Conservation (phyloP, 2,888 invertebrate species). For the Tachina lurida region DNA sequence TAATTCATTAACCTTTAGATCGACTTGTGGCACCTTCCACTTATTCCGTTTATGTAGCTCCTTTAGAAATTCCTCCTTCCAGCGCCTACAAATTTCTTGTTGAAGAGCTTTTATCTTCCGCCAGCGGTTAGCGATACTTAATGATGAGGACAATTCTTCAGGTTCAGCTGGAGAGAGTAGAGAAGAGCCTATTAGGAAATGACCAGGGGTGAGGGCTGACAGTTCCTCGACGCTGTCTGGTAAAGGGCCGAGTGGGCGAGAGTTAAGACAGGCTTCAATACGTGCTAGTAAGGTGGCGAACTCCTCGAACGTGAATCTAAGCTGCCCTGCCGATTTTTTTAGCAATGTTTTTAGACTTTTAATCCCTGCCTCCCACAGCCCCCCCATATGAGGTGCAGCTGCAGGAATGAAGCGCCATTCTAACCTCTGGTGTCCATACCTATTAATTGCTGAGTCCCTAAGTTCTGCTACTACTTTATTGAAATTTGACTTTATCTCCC, state of each 20-base stretch:
- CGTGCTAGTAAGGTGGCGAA: neutral
- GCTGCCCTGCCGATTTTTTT: neutral
- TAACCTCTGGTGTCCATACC: neutral
- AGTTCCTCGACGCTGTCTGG: neutral
- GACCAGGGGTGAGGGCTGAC: neutral
- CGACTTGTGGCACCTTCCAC: neutral
- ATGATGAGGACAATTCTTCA: neutral
- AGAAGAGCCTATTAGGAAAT: neutral
- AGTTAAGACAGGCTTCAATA: constrained; percentile 16
- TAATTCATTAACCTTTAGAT: neutral
- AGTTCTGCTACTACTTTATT: neutral
- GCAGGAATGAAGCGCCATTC: constrained; percentile 7
- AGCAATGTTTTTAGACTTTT: neutral
- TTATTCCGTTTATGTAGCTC: neutral
- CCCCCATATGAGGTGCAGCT: neutral
- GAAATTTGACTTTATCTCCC: neutral
- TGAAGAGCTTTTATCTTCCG: neutral
- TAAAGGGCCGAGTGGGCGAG: neutral
- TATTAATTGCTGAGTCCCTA: neutral
- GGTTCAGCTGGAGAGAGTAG: neutral
- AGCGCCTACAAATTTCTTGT: neutral
- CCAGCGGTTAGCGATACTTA: neutral
- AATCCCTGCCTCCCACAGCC: neutral
- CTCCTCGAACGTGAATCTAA: constrained; percentile 5
- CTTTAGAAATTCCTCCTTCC: constrained; percentile 1